Evolutionary conservation across 2,888 invertebrate species (phyloP).

Genomic region (Acleris literana): DNA sequence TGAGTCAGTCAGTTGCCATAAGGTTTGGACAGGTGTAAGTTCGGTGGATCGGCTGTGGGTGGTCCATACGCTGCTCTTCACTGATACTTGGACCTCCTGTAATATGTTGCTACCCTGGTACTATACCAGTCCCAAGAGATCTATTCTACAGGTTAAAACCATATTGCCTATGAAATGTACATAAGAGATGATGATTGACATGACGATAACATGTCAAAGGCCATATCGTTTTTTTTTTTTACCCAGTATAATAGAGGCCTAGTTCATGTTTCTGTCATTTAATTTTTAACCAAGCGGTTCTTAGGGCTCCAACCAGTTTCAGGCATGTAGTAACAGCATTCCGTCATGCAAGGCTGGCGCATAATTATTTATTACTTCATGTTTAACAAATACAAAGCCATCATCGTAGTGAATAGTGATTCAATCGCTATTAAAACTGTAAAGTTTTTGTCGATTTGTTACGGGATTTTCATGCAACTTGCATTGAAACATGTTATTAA

Average conservation of each 20-base stretch:
- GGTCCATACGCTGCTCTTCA: conserved; percentile 2
- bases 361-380: conserved; percentile 25
- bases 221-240: too few relatives aligned
- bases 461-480: conserved; percentile 8
- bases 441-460: conserved; percentile 18
- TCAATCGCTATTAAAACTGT: conserved; percentile 26
- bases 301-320: not conserved
- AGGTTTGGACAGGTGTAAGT: conserved; percentile 19
- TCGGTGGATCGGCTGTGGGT: conserved; percentile 14
- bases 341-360: conserved; percentile 32
- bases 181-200: too few relatives aligned
- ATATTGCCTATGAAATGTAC: too few relatives aligned
- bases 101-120: not conserved
- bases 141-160: too few relatives aligned
- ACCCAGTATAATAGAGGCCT: not conserved
- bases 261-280: not conserved
- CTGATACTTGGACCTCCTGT: not conserved
- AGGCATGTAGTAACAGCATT: conserved; percentile 25
- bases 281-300: not conserved
- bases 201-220: too few relatives aligned
- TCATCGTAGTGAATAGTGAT: conserved; percentile 15
- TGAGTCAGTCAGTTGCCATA: conserved; percentile 19
- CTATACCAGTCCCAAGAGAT: too few relatives aligned
- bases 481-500: too few relatives aligned
- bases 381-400: conserved; percentile 15